Evolutionary conservation across 1,140 invertebrate species (phyloP), one percentile per base, ranked within the genome.

Genomic region (Lamellibrachia luymesi): DNA sequence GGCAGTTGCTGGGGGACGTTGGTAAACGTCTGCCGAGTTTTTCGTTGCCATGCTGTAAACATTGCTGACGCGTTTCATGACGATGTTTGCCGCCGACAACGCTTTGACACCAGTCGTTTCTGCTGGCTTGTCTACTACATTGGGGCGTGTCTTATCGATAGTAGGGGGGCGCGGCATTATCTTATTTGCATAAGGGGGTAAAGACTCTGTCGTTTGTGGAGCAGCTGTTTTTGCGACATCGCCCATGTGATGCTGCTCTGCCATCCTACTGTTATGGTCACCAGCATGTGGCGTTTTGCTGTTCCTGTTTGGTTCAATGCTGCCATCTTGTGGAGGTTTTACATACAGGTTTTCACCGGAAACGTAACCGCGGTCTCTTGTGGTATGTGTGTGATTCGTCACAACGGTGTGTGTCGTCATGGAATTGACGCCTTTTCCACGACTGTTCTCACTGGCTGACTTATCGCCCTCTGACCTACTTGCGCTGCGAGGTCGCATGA

Each of bases 401-500:
- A 50, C 22, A 7, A 51, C 2, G 4, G n/a, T 64, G 52, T 52
- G 38, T 2, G 27, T 92, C 52, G 92, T 52, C 13, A 13, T 52
- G 8, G 49, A 92, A 52, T 17, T 52, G 27, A 2, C 17, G 13
- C 92, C 51, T 51, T 52, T 92, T 17, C 27, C 38, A 17, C 27
- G 50, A 52, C 92, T 92, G 52, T 92, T 52, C 52, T n/a, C 51
- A 52, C 27, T 51, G 92, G 92, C 17, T 91, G 90, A 27, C 27
- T 13, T 91, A 4, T 17, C 49, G 27, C 2, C 22, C 25, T 91
- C 49, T 91, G 50, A 91, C 90, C 50, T 80, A 80, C 50, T 52
- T 38, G 94, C 95, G 94, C 95, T 95, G 93, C 95, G 94, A 90
- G 95, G 95, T 50, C 95, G 94, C 94, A 96, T 94, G 91, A 96